Evolutionary conservation across 2,113 vertebrate species (phyloP).

Genomic region (Emydocephalus ijimae): DNA sequence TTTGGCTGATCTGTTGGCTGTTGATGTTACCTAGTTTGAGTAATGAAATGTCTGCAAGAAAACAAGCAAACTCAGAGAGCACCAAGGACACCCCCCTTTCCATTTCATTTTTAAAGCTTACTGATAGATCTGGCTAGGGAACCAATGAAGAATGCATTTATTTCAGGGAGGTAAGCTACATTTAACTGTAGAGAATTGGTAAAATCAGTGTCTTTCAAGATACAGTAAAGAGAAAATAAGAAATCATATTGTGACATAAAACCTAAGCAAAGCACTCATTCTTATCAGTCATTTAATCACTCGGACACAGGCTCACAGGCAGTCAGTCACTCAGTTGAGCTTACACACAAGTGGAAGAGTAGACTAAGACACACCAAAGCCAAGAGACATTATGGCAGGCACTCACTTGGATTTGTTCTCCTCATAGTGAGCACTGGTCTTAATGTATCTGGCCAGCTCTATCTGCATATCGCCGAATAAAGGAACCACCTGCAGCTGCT

Average conservation of each 20-base stretch:
- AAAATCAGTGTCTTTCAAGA: background rate
- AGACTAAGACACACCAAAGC: slow-evolving; percentile 67
- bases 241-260: background rate
- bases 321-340: slow-evolving; percentile 6
- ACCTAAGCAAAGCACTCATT: background rate
- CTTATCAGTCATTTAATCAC: background rate
- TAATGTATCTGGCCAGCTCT: slow-evolving; percentile 98
- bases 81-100: too few species aligned
- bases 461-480: slow-evolving; percentile 99
- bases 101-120: background rate
- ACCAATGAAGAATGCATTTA: background rate
- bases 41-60: too few species aligned
- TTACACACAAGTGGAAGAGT: slow-evolving; percentile 23
- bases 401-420: slow-evolving; percentile 99
- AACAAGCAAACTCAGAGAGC: too few species aligned
- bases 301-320: background rate
- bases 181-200: background rate
- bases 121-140: background rate
- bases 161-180: background rate
- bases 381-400: slow-evolving; percentile 83
- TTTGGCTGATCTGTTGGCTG: too few species aligned
- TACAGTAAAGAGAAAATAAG: background rate
- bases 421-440: slow-evolving; percentile 99
- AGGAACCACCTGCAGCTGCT: slow-evolving; percentile 96
- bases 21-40: too few species aligned